Conservation (phyloP, 2,113 vertebrate genomes). For the Stegostoma tigrinum region DNA sequence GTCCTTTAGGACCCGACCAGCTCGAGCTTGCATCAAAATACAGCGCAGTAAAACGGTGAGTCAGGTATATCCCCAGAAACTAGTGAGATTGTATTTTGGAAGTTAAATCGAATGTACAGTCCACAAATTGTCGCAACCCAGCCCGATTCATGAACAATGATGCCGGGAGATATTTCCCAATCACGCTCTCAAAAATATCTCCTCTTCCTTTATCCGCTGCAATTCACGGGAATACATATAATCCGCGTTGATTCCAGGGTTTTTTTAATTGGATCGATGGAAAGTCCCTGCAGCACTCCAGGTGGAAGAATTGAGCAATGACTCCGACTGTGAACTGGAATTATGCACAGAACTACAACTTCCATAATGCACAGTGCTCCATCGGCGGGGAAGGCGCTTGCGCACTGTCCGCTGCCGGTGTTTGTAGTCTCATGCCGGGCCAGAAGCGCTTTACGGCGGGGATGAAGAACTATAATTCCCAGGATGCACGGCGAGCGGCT, state of each 20-base stretch:
- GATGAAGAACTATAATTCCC: background rate
- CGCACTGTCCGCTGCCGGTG: background rate
- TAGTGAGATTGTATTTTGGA: background rate
- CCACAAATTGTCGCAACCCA: no score
- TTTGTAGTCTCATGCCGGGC: background rate
- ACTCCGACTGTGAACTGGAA: background rate
- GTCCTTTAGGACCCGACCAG: no score
- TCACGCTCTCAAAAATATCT: background rate
- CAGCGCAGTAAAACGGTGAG: background rate
- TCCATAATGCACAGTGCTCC: background rate
- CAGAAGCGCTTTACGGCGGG: no score
- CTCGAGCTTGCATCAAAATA: no score
- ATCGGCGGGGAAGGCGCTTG: background rate
- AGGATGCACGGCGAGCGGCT: background rate
- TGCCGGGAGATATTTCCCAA: background rate
- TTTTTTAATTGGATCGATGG: no score
- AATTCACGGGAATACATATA: background rate
- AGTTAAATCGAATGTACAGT: background rate
- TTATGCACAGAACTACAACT: background rate
- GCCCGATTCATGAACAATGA: background rate
- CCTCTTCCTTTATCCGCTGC: background rate
- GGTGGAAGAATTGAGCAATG: background rate
- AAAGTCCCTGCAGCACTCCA: background rate
- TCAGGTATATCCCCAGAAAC: no score
- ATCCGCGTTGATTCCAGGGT: background rate